A percentile compares a stretch with the other conserved stretches of the same genome.
phyloP scores from a whole-genome alignment of 2,113 vertebrate genomes.

The Mesocricetus auratus region DNA sequence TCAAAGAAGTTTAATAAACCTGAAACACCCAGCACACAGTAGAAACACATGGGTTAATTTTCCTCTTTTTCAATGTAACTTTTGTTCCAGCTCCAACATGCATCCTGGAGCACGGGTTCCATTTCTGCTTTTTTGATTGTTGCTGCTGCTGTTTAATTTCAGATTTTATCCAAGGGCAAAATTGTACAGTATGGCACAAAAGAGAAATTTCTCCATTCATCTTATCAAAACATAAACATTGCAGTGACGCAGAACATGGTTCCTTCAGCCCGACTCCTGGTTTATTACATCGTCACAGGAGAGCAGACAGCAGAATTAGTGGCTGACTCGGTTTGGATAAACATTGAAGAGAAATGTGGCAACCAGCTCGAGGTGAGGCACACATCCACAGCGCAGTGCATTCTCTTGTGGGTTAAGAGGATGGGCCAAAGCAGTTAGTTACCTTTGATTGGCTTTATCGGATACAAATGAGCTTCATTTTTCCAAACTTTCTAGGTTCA shows the following conservation, averaged over 20 bases:
- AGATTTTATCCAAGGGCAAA: slow-evolving; percentile 93
- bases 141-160: slow-evolving; percentile 30
- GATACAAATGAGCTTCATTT: slow-evolving; percentile 31
- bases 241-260: slow-evolving; percentile 91
- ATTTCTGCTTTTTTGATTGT: background rate
- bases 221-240: slow-evolving; percentile 88
- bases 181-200: slow-evolving; percentile 87
- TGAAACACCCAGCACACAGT: background rate
- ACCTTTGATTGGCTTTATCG: background rate
- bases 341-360: slow-evolving; percentile 91
- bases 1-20: background rate
- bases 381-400: background rate
- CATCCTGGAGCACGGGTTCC: slow-evolving; percentile 7
- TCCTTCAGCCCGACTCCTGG: slow-evolving; percentile 93
- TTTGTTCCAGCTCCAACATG: background rate
- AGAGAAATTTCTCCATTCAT: slow-evolving; percentile 68
- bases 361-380: slow-evolving; percentile 90
- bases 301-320: slow-evolving; percentile 92
- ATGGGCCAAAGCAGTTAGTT: background rate
- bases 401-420: background rate
- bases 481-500: slow-evolving; percentile 85
- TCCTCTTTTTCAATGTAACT: background rate
- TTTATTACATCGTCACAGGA: slow-evolving; percentile 93
- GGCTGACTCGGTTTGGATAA: slow-evolving; percentile 94
- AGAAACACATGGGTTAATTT: background rate